Percentiles rank a stretch among this genome's conserved stretches.
Evolutionary conservation across 2,113 vertebrate genomes (phyloP).

Genomic region (Cololabis saira): DNA sequence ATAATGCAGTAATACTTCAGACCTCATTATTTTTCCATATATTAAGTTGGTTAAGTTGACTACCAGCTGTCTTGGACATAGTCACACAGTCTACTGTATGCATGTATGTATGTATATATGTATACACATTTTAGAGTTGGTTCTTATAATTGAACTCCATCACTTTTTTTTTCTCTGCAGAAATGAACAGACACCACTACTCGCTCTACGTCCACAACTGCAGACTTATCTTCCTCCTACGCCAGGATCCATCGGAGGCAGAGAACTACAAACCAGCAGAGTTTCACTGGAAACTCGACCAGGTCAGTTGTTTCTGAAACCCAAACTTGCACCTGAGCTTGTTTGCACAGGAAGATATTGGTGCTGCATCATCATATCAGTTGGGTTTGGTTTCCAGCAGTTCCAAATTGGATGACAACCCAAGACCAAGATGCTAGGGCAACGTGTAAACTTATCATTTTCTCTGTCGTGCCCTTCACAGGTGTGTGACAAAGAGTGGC

Average conservation of each 20-base stretch:
- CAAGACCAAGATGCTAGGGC: no score
- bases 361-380: no score
- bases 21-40: no score
- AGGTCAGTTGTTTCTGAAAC: constrained; percentile 77
- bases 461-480: constrained; percentile 45
- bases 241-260: constrained; percentile 88
- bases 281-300: constrained; percentile 97
- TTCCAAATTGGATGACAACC: not conserved
- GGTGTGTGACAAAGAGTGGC: constrained; percentile 98
- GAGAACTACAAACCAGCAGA: constrained; percentile 93
- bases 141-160: not conserved
- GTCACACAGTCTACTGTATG: not conserved
- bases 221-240: constrained; percentile 91
- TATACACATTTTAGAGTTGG: not conserved
- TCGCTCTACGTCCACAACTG: constrained; percentile 94
- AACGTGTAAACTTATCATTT: not conserved
- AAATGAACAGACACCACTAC: constrained; percentile 96
- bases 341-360: no score
- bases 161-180: constrained; percentile 70
- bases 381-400: no score
- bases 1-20: no score
- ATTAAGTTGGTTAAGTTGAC: not conserved
- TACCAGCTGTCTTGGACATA: not conserved
- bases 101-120: no score
- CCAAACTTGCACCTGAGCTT: not conserved